Percentiles rank a stretch among this genome's conserved stretches.
phyloP scores from a whole-genome alignment of 2,113 vertebrate genomes.

The Urocolius indicus region DNA sequence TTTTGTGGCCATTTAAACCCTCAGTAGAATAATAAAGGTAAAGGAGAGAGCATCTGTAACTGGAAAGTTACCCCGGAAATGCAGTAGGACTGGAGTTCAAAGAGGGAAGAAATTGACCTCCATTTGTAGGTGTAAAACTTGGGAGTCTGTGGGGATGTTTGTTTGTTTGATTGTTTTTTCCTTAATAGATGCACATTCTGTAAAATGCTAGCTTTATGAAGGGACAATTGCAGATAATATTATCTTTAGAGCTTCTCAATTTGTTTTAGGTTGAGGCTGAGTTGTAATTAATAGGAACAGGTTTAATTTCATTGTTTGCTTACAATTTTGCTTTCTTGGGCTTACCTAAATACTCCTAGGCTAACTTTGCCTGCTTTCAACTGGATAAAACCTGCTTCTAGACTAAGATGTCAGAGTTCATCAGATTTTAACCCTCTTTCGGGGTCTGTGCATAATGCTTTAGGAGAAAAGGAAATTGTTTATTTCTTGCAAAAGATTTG shows the following conservation, averaged over 20 bases:
- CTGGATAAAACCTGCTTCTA: not conserved
- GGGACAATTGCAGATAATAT: not conserved
- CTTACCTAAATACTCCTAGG: not conserved
- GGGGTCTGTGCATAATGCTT: not conserved
- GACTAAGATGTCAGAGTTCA: not conserved
- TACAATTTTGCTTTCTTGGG: not conserved
- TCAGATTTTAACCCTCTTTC: not conserved
- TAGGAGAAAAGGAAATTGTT: not conserved
- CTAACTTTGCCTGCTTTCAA: not conserved
- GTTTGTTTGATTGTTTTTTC: too few species aligned
- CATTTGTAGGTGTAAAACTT: not conserved
- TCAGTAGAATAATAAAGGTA: not conserved
- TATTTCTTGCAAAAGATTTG: not conserved
- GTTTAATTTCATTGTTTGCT: not conserved
- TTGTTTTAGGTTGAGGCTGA: not conserved
- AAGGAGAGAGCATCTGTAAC: not conserved
- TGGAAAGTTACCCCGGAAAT: not conserved
- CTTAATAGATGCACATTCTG: not conserved
- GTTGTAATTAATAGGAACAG: not conserved
- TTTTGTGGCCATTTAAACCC: not conserved
- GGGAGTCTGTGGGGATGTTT: rapidly evolving
- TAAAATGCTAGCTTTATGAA: not conserved
- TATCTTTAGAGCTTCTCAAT: not conserved
- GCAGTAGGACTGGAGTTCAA: not conserved
- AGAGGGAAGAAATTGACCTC: not conserved